Evolutionary conservation across 1,140 invertebrate genomes (phyloP).

Genomic region (Drosophila ambigua): DNA sequence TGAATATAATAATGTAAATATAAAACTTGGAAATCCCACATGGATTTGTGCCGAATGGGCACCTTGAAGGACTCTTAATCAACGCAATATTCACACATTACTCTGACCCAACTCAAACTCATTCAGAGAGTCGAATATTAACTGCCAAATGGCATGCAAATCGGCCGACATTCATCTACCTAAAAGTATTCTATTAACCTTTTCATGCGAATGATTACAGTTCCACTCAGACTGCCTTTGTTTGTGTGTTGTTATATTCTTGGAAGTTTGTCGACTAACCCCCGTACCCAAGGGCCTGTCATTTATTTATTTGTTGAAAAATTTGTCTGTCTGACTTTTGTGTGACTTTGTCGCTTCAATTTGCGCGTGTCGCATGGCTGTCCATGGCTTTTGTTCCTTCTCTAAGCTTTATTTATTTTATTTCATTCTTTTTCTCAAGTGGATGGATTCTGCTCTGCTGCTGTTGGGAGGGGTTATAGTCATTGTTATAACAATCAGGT

Average conservation of each 20-base stretch:
- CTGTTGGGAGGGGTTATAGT: constrained; percentile 8
- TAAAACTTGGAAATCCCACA: background rate
- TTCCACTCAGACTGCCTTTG: constrained; percentile 13
- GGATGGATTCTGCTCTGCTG: background rate
- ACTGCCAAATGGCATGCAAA: constrained; percentile 64
- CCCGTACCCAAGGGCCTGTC: constrained; percentile 6
- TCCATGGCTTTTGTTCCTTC: constrained; percentile 8
- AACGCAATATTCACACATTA: constrained; percentile 3
- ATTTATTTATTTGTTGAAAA: constrained; percentile 72
- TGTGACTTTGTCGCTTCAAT: constrained; percentile 67
- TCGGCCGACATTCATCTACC: constrained; percentile 15
- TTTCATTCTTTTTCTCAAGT: constrained; percentile 58
- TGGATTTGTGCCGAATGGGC: constrained; percentile 4
- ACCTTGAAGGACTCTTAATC: constrained; percentile 9
- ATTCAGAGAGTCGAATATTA: constrained; percentile 20
- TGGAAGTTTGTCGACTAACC: constrained; percentile 22
- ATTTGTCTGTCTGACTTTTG: constrained; percentile 61
- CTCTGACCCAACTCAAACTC: constrained; percentile 10
- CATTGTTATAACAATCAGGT: constrained; percentile 58
- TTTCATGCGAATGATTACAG: constrained; percentile 5
- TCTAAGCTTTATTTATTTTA: constrained; percentile 20
- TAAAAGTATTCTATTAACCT: constrained; percentile 31
- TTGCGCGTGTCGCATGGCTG: constrained; percentile 30
- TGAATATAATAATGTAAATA: too few relatives aligned
- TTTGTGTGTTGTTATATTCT: constrained; percentile 14